These are phyloP conservation scores for Nephila pilipes DNA, from an alignment of 1,140 invertebrate species.

Conservation along the genomic window DNA sequence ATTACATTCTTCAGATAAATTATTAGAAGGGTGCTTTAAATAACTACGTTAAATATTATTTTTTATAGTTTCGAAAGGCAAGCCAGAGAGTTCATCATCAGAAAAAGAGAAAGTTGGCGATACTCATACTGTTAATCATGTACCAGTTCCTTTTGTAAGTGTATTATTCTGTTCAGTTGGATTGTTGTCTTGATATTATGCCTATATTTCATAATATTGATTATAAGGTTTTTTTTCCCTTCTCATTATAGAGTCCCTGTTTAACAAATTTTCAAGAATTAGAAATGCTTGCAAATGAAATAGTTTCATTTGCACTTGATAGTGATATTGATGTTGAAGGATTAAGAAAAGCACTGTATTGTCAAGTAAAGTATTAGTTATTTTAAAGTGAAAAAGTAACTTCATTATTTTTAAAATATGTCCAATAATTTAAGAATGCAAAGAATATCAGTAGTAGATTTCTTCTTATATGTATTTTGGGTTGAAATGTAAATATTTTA, in stretches of 20 bases:
- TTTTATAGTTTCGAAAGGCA: slow-evolving; percentile 3
- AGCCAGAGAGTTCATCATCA: not conserved
- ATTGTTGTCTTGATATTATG: not conserved
- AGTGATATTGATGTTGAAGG: slow-evolving; percentile 91
- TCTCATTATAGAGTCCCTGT: not conserved
- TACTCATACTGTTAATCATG: not conserved
- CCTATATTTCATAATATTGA: not conserved
- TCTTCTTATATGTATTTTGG: too few relatives aligned
- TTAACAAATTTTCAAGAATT: slow-evolving; percentile 47
- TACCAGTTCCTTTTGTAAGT: not conserved
- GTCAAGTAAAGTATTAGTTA: slow-evolving; percentile 85
- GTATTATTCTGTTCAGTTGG: not conserved
- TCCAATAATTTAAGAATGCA: too few relatives aligned
- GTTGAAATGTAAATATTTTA: too few relatives aligned
- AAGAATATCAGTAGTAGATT: too few relatives aligned
- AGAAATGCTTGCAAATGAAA: slow-evolving; percentile 82
- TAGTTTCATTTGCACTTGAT: slow-evolving; percentile 93
- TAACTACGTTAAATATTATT: too few relatives aligned
- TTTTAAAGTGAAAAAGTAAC: too few relatives aligned
- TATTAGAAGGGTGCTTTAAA: too few relatives aligned
- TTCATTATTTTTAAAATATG: too few relatives aligned
- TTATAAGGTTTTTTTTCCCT: not conserved
- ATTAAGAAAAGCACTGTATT: slow-evolving; percentile 92
- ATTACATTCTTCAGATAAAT: too few relatives aligned
- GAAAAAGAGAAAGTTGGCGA: not conserved